A percentile compares a stretch with the other conserved stretches of the same genome.
Conservation (phyloP, 2,113 vertebrate species). For the Gopherus flavomarginatus region DNA sequence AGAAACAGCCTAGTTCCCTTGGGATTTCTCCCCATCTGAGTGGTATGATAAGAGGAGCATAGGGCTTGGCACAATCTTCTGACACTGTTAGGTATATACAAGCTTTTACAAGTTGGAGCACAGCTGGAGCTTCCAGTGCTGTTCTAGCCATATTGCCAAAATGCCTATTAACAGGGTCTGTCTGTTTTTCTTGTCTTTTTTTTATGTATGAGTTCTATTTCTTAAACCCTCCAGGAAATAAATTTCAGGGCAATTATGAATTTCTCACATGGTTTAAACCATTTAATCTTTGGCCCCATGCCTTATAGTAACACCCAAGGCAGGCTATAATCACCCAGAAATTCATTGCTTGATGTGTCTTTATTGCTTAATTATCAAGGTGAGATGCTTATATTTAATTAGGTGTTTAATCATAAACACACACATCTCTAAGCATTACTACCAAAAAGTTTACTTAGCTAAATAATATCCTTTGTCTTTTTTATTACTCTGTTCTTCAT, state of each 20-base stretch:
- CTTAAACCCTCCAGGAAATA: constrained; percentile 51
- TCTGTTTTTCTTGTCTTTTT: not conserved
- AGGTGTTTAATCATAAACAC: constrained; percentile 69
- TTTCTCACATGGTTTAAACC: constrained; percentile 74
- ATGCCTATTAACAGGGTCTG: not conserved
- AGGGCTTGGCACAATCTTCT: not conserved
- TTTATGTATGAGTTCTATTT: not conserved
- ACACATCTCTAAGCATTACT: constrained; percentile 60
- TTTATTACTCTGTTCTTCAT: not conserved
- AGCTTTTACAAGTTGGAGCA: not conserved
- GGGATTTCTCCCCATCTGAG: not conserved
- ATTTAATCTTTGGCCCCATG: constrained; percentile 72
- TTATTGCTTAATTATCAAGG: constrained; percentile 81
- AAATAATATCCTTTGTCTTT: constrained; percentile 42
- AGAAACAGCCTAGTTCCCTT: not conserved
- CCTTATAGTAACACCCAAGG: constrained; percentile 48
- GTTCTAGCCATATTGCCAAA: not conserved
- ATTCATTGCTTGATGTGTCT: constrained; percentile 65
- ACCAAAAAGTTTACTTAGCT: constrained; percentile 45
- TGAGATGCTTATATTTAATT: constrained; percentile 77
- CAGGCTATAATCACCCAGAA: constrained; percentile 66
- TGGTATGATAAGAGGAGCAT: not conserved
- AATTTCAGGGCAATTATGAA: constrained; percentile 59
- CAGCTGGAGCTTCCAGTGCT: not conserved
- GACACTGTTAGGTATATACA: not conserved